Evolutionary conservation across 2,888 invertebrate genomes (phyloP), one percentile per base, ranked within the genome.

Genomic region (Idaea biselata): DNA sequence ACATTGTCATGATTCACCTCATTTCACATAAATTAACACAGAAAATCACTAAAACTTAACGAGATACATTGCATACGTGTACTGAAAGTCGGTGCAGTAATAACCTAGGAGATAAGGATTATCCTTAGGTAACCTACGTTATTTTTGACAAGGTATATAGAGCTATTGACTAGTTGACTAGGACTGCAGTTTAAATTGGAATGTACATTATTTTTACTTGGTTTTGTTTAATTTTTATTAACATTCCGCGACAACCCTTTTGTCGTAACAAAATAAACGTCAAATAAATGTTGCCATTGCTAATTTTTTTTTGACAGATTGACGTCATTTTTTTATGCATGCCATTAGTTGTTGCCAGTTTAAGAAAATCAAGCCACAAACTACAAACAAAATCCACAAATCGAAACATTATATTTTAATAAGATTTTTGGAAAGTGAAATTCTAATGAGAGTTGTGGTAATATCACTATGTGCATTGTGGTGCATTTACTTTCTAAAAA

Each of bases 51-150:
- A 79, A 82, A 82, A 76, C 74, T 75, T 78, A 72, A 72, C 71
- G 68, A 80, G 77, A 79, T 81, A 79, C 84, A 84, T 83, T 91
- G 91, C 90, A 91, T 91, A 92, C 91, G 91, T 91, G 91, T 92
- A 91, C 85, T 82, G 74, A 75, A 79, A 80, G 82, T 83, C 84
- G 84, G 85, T 83, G 14, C 7, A 7, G 44, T 78, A 83, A 76
- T 90, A 90, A 89, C 90, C 91, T 90, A 73, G 72, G 66, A 66
- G 71, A 72, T 73, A 75, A 66, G 65, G 73, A 72, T 66, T 70
- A 68, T 61, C 61, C 55, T 58, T 18, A 59, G 54, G 32, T 59
- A 58, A 32, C 16, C 31, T 18, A 18, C 14, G 16, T 60, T 56
- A 55, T 61, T 62, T 62, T 58, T 25, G 8, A 25, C 18, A 32